These are phyloP conservation scores for Lasioglossum lativentre DNA, from an alignment of 2,888 invertebrate genomes.

Conservation along the genomic window DNA sequence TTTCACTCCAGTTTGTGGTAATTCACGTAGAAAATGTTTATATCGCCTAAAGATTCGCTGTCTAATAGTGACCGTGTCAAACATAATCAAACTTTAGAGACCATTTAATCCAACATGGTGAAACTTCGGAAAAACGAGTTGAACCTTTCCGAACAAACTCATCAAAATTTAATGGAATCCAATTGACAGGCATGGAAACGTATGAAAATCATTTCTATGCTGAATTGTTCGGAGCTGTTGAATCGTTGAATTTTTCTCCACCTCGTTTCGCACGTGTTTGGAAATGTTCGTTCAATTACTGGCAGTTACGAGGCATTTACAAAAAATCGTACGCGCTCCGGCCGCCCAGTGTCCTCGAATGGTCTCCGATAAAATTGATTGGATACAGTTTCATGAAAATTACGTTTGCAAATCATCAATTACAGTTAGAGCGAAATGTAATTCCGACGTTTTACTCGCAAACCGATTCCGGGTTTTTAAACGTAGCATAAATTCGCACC, in stretches of 20 bases:
- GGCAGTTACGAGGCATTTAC: neutral
- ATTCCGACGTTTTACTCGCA: neutral
- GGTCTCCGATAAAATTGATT: conserved; percentile 2
- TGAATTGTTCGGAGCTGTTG: neutral
- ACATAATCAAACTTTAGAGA: neutral
- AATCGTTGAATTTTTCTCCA: neutral
- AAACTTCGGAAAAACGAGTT: neutral
- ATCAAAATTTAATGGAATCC: neutral
- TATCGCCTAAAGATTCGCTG: no score
- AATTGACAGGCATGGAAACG: neutral
- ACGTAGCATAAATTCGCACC: neutral
- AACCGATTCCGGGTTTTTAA: conserved; percentile 4
- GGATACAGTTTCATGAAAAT: neutral
- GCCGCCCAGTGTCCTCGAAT: neutral
- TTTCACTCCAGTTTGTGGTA: no score
- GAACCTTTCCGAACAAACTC: no score
- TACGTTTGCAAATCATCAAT: neutral
- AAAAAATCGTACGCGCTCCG: neutral
- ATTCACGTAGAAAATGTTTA: no score
- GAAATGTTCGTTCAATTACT: neutral
- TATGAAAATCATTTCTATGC: neutral
- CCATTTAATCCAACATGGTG: neutral
- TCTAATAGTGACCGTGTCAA: neutral
- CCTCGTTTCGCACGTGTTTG: neutral
- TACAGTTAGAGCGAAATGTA: neutral